Base-by-base conservation (phyloP, 2,113 vertebrate species). In the Budorcas taxicolor region DNA sequence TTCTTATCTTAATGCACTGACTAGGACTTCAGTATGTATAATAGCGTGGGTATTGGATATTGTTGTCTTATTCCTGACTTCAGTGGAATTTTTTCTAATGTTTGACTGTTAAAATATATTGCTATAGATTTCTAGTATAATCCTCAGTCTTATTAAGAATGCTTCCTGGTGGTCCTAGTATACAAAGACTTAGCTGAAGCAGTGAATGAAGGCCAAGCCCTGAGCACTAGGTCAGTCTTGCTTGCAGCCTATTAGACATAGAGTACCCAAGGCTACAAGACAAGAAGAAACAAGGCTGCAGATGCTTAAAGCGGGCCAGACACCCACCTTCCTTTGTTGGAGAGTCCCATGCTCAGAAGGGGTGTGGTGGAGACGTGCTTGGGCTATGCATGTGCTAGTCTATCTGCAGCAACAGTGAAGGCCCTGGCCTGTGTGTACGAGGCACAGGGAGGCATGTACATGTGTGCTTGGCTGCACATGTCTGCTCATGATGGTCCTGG, bases 81-180 rank as follows among this genome's bases (percentile, higher is more conserved):
- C 58, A 45, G 16, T 80, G 84, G 45, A 33, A 91, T 93, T 87
- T 80, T 40, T 97, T 80, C 27, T 92, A 43, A 92, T 47, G 43
- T 31, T 91, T 97, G 13, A 82, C 6, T 94, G 10, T 96, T 96
- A 95, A 94, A 94, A 87, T 92, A 43, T 52, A 92, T 74, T 95
- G 23, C 40, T 43, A 3, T 95, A 67, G 40, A n/a, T 87, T 93
- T 80, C 36, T 91, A 91, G 9, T 78, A 57, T 84, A 95, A 55
- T 95, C 50, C 23, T 96, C 76, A 25, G 58, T 87, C 40, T 94
- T 93, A 55, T 57, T 67, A 31, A 87, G n/a, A 25, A 58, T 58
- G 31, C 9, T 31, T 60, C 21, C 47, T 95, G 27, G 16, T 33
- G 33, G 50, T 96, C 29, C 81, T 47, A 21, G 2, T 47, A 47